Evolutionary conservation across 2,888 invertebrate genomes (phyloP).

Genomic region (Heteropelma amictum): DNA sequence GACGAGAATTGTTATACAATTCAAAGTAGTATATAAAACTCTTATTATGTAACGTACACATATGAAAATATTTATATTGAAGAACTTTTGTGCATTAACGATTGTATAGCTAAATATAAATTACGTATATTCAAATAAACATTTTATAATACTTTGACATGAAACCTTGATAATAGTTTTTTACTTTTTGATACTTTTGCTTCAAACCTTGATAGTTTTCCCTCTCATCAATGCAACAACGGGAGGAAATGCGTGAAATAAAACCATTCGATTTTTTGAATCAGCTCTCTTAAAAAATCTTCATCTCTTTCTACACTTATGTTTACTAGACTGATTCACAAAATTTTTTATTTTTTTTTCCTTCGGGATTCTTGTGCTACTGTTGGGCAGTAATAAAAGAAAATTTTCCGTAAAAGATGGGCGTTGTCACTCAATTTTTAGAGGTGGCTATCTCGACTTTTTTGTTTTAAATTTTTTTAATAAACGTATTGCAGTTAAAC

Average conservation of each 20-base stretch:
- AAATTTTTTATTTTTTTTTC: no score
- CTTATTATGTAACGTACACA: background rate
- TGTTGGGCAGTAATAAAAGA: no score
- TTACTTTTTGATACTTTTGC: background rate
- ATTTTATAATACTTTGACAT: background rate
- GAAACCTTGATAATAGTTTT: background rate
- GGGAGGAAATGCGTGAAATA: constrained; percentile 8
- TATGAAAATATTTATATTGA: background rate
- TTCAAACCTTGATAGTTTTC: background rate
- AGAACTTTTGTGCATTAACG: no score
- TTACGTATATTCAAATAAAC: background rate
- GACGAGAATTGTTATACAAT: background rate
- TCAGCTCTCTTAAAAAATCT: background rate
- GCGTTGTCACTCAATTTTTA: no score
- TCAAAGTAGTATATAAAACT: background rate
- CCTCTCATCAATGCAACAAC: background rate
- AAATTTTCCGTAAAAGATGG: no score
- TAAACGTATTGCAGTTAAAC: no score
- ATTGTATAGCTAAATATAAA: background rate
- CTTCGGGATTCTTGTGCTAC: no score
- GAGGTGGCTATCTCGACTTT: no score
- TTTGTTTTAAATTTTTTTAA: no score
- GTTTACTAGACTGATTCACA: no score
- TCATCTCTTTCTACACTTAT: constrained; percentile 9
- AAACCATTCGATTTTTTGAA: constrained; percentile 22